Evolutionary conservation across 2,797 vertebrate species (phyloP).

Genomic region (Dallia pectoralis): DNA sequence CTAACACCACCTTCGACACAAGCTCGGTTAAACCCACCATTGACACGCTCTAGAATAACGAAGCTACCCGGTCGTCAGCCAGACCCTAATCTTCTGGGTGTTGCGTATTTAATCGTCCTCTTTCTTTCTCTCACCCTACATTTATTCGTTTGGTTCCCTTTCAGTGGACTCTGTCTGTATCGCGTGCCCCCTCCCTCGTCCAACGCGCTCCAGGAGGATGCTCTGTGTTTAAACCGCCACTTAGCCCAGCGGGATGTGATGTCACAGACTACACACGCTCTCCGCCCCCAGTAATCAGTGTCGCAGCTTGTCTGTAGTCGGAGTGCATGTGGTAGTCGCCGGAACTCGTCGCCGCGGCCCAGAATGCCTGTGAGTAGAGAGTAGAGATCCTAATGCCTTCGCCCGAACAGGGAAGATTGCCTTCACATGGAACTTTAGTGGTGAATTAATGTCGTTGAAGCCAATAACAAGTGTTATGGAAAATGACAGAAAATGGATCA

Average conservation of each 20-base stretch:
- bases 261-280: conserved; percentile 28
- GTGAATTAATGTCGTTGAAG: too few species aligned
- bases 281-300: conserved; percentile 51
- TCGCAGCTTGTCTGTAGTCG: conserved; percentile 29
- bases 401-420: too few species aligned
- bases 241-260: conserved; percentile 41
- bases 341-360: conserved; percentile 44
- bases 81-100: neutral
- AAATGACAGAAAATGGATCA: too few species aligned
- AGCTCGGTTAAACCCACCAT: neutral
- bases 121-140: neutral
- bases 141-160: conserved; percentile 45
- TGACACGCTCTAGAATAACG: neutral
- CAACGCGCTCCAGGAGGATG: conserved; percentile 32
- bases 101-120: neutral
- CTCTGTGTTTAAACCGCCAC: conserved; percentile 41
- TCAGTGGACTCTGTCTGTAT: conserved; percentile 32
- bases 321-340: conserved; percentile 59
- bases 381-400: too few species aligned
- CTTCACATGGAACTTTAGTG: conserved; percentile 7
- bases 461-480: too few species aligned
- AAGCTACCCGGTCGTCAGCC: neutral
- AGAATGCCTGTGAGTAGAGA: neutral
- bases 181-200: conserved; percentile 14
- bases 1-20: conserved; percentile 21